Conservation (phyloP, 2,113 vertebrate species). For the Hymenochirus boettgeri region DNA sequence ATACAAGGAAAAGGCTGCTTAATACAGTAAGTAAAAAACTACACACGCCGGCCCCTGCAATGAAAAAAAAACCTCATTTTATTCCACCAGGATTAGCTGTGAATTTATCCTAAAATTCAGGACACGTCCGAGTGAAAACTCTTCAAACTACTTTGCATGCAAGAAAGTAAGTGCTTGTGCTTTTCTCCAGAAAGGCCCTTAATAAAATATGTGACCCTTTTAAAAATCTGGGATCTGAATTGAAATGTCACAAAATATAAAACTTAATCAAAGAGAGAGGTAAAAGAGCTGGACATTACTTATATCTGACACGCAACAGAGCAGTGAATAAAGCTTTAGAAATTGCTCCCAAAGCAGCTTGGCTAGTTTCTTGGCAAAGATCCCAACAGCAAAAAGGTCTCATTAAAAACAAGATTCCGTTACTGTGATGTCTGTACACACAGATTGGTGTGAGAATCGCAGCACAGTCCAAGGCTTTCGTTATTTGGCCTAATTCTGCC, state of each 20-base stretch:
- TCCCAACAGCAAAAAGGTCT: conserved; percentile 41
- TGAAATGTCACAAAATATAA: conserved; percentile 15
- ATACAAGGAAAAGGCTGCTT: no score
- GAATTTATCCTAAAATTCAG: no score
- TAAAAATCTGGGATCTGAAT: conserved; percentile 2
- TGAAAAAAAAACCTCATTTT: no score
- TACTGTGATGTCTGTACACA: no score
- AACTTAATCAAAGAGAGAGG: conserved; percentile 16
- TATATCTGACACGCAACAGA: neutral
- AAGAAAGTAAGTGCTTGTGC: neutral
- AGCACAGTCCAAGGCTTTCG: no score
- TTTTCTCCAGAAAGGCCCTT: neutral
- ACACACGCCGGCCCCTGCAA: no score
- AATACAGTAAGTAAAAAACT: no score
- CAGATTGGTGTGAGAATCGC: no score
- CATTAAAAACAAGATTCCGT: conserved; percentile 43
- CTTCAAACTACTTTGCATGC: no score
- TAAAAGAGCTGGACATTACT: conserved; percentile 27
- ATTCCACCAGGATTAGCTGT: no score
- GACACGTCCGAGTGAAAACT: no score
- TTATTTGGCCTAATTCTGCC: no score
- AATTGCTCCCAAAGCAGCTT: conserved; percentile 21
- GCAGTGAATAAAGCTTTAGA: conserved; percentile 42
- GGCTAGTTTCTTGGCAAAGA: conserved; percentile 22
- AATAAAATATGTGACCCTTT: conserved; percentile 19